Percentiles rank a stretch among this genome's conserved stretches.
Conservation (phyloP, 1,140 invertebrate species). For the Lordiphosa stackelbergi region DNA sequence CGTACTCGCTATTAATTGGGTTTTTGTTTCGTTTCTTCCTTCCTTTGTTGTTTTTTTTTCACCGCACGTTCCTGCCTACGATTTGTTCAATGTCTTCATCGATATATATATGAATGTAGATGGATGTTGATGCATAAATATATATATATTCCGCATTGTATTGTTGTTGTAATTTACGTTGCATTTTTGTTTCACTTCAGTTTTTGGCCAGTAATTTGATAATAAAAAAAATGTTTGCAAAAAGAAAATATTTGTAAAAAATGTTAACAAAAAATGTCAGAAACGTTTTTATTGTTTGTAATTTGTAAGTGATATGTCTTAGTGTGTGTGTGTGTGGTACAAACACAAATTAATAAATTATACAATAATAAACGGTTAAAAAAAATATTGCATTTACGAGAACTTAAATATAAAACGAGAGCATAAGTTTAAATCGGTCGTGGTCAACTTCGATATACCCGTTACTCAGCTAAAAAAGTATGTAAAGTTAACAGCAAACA, state of each 20-base stretch:
- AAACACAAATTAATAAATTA: constrained; percentile 49
- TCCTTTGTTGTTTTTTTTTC: constrained; percentile 50
- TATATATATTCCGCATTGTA: constrained; percentile 48
- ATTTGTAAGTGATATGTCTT: constrained; percentile 56
- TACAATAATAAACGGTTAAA: constrained; percentile 38
- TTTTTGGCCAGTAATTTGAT: constrained; percentile 40
- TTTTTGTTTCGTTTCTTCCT: constrained; percentile 40
- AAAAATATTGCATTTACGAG: constrained; percentile 29
- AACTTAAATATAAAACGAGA: constrained; percentile 35
- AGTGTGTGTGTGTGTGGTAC: constrained; percentile 20
- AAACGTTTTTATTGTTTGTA: constrained; percentile 55
- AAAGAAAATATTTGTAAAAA: constrained; percentile 12
- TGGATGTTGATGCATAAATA: constrained; percentile 51
- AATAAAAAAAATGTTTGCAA: constrained; percentile 45
- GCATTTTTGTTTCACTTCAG: constrained; percentile 41
- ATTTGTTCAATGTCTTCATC: constrained; percentile 75
- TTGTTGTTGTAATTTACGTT: constrained; percentile 63
- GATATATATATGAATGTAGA: constrained; percentile 32
- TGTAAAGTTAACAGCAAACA: too few relatives aligned
- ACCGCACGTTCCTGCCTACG: constrained; percentile 77
- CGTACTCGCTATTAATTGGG: constrained; percentile 67
- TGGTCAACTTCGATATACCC: too few relatives aligned
- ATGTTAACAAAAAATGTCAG: constrained; percentile 54
- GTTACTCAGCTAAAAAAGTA: too few relatives aligned
- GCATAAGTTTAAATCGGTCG: too few relatives aligned